phyloP scores from a whole-genome alignment of 2,888 invertebrate genomes.

The Drosophila borborema region DNA sequence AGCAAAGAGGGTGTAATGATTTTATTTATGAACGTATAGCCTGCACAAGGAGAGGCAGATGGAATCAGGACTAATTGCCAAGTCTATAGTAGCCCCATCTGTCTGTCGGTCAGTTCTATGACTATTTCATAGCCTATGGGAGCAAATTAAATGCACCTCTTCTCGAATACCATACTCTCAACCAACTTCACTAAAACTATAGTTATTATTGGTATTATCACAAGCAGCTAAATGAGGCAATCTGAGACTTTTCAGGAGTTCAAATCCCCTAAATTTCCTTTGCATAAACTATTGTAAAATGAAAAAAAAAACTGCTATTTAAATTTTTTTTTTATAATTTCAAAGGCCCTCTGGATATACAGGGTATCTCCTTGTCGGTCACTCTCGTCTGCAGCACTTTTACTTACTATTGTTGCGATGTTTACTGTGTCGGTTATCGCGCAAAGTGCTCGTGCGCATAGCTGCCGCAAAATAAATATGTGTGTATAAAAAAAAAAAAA shows the following conservation, averaged over 20 bases:
- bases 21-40: neutral
- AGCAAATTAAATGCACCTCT: neutral
- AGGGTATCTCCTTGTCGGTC: neutral
- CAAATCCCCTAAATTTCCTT: neutral
- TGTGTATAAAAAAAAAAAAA: neutral
- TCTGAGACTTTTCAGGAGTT: too few species aligned
- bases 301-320: neutral
- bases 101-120: neutral
- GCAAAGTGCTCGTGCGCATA: constrained; percentile 72
- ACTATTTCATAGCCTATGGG: neutral
- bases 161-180: neutral
- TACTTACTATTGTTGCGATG: constrained; percentile 17
- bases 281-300: neutral
- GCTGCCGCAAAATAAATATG: constrained; percentile 66
- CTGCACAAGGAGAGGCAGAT: neutral
- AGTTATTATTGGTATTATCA: too few species aligned
- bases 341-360: neutral
- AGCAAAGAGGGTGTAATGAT: neutral
- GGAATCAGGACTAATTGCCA: neutral
- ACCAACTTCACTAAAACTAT: neutral
- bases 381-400: neutral
- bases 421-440: constrained; percentile 61
- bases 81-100: neutral
- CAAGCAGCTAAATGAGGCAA: too few species aligned
- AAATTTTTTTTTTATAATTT: neutral